Evolutionary conservation across 2,888 invertebrate species (phyloP).

Genomic region (Apantesis nais): DNA sequence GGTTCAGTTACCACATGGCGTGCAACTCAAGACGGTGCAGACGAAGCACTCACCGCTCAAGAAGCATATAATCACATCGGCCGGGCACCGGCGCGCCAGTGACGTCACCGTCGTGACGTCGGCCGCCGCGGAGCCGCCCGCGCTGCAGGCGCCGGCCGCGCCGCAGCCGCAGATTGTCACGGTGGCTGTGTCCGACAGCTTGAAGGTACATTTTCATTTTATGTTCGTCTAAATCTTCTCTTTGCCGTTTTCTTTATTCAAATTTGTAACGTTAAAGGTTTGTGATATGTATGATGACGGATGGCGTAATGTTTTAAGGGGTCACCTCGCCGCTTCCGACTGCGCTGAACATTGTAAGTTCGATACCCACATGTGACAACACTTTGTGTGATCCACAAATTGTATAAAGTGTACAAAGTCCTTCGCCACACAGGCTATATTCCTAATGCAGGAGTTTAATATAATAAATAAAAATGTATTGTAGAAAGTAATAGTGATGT

Average conservation of each 20-base stretch:
- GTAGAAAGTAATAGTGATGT: background rate
- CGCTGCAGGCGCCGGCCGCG: conserved; percentile 20
- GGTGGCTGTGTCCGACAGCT: conserved; percentile 72
- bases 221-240: background rate
- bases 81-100: conserved; percentile 53
- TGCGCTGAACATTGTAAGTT: too few relatives aligned
- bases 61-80: conserved; percentile 75
- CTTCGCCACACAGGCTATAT: too few relatives aligned
- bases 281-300: too few relatives aligned
- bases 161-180: conserved; percentile 68
- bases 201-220: conserved; percentile 60
- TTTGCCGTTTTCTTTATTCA: background rate
- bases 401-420: too few relatives aligned
- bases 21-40: conserved; percentile 73
- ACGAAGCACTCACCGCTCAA: conserved; percentile 73
- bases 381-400: too few relatives aligned
- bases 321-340: too few relatives aligned
- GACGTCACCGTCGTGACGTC: conserved; percentile 38
- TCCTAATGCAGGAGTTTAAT: too few relatives aligned
- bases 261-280: too few relatives aligned
- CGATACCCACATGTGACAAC: too few relatives aligned
- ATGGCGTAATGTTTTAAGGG: too few relatives aligned
- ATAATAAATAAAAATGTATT: too few relatives aligned
- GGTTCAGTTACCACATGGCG: conserved; percentile 59
- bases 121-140: background rate